Conservation (phyloP, 2,113 vertebrate species). For the Stomatorhinus ivindoensis region DNA sequence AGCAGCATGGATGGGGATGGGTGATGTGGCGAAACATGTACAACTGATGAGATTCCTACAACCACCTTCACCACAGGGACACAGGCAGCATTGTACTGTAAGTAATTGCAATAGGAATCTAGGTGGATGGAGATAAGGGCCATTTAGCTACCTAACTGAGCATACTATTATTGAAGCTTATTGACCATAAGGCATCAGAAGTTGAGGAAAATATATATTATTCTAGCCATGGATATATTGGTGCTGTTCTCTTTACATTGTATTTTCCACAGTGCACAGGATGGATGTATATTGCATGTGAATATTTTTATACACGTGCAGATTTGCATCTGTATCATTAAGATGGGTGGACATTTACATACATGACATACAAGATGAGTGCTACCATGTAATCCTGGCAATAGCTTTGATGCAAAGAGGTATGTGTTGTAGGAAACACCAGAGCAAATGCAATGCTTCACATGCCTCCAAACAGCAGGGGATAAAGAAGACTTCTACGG, state of each 20-base stretch:
- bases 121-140: background rate
- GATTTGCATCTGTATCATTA: background rate
- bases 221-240: background rate
- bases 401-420: background rate
- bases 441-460: background rate
- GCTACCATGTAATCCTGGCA: background rate
- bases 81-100: background rate
- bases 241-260: background rate
- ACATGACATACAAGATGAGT: background rate
- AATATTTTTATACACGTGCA: background rate
- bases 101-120: background rate
- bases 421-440: background rate
- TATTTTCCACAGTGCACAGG: background rate
- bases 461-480: slow-evolving; percentile 34
- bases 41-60: background rate
- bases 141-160: background rate
- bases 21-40: background rate
- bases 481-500: background rate
- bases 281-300: too few relatives aligned
- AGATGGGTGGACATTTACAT: background rate
- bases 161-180: background rate
- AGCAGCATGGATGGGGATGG: background rate
- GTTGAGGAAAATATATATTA: background rate
- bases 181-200: background rate
- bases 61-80: background rate